Percentiles rank a stretch among this genome's conserved stretches.
These are phyloP conservation scores for Lasioglossum calceatum DNA, from an alignment of 2,888 invertebrate genomes.

Conservation along the genomic window DNA sequence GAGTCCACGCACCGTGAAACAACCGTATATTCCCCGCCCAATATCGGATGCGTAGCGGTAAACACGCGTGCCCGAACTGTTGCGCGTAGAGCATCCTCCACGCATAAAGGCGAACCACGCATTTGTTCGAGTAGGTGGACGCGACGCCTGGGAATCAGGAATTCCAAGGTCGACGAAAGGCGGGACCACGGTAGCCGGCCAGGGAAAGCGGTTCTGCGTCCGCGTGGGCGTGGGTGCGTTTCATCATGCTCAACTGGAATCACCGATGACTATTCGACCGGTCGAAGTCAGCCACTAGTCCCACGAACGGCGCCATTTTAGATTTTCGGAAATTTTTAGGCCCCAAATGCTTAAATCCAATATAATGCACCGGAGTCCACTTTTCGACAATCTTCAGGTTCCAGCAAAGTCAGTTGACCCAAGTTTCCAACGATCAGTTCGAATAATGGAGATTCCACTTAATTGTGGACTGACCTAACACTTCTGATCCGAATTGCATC, in stretches of 20 bases:
- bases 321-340: too few relatives aligned
- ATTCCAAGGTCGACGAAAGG: slow-evolving; percentile 62
- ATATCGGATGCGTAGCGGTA: slow-evolving; percentile 34
- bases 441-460: not conserved
- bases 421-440: not conserved
- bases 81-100: not conserved
- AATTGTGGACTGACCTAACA: not conserved
- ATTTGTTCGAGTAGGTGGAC: slow-evolving; percentile 47
- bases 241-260: not conserved
- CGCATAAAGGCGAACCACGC: not conserved
- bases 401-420: not conserved
- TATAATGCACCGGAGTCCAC: too few relatives aligned
- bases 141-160: slow-evolving; percentile 62
- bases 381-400: not conserved
- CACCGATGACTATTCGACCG: not conserved
- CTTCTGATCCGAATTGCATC: not conserved
- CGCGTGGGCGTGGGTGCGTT: slow-evolving; percentile 11
- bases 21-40: slow-evolving; percentile 8
- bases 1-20: slow-evolving; percentile 33
- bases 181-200: slow-evolving; percentile 25
- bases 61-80: not conserved
- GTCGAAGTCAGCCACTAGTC: not conserved
- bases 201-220: slow-evolving; percentile 27
- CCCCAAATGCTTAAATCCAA: too few relatives aligned
- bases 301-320: not conserved